phyloP scores from a whole-genome alignment of 2,888 invertebrate species.

The Coenonympha glycerion region DNA sequence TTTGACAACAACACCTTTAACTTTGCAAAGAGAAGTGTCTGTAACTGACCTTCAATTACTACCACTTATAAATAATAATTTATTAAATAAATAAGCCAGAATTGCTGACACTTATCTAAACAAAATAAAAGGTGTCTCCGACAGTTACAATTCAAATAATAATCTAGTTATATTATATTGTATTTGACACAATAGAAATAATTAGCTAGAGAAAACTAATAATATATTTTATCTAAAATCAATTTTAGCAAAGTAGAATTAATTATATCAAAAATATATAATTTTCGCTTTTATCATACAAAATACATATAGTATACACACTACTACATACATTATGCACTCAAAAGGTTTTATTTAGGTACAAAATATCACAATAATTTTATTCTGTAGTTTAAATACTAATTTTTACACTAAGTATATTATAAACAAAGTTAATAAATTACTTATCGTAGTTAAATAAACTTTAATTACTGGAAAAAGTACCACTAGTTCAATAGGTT shows the following conservation, averaged over 20 bases:
- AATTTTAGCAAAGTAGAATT: constrained; percentile 6
- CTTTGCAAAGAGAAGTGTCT: too few relatives aligned
- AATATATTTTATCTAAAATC: not conserved
- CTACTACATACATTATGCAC: too few relatives aligned
- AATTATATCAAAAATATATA: constrained; percentile 10
- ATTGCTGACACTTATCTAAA: too few relatives aligned
- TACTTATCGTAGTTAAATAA: not conserved
- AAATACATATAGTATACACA: too few relatives aligned
- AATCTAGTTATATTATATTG: not conserved
- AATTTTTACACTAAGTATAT: not conserved
- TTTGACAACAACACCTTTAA: too few relatives aligned
- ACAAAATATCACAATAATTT: constrained; percentile 22
- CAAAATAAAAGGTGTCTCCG: too few relatives aligned
- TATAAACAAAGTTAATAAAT: not conserved
- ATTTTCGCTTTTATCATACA: constrained; percentile 1
- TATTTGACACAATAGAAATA: constrained; percentile 10
- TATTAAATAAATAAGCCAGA: too few relatives aligned
- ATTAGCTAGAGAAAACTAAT: not conserved
- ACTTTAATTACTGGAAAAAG: too few relatives aligned
- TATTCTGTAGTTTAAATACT: not conserved
- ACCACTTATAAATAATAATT: too few relatives aligned
- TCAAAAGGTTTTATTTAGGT: constrained; percentile 14
- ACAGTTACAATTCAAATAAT: not conserved
- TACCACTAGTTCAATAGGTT: too few relatives aligned
- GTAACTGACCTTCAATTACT: too few relatives aligned